Evolutionary conservation across 1,140 invertebrate species (phyloP).

Genomic region (Nasonia giraulti): DNA sequence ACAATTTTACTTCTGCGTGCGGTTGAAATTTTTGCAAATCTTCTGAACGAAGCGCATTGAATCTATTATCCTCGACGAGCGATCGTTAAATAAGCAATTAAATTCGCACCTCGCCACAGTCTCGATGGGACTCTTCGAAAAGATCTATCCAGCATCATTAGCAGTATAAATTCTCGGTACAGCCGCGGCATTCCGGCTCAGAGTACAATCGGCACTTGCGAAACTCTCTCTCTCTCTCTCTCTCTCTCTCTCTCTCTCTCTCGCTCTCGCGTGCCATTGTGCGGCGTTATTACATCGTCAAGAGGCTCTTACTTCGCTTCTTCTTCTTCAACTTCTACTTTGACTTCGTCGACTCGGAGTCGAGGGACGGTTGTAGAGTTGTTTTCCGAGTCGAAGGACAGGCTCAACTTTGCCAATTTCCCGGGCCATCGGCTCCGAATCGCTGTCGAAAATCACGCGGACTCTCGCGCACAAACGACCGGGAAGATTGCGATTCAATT

Average conservation of each 20-base stretch:
- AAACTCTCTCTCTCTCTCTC: not conserved
- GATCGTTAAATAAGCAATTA: not conserved
- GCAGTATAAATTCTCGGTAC: not conserved
- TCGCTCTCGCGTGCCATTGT: not conserved
- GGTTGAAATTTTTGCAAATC: too few species aligned
- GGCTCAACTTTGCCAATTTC: constrained; percentile 31
- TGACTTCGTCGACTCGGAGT: not conserved
- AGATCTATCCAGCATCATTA: not conserved
- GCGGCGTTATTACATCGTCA: not conserved
- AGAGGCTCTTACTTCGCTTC: not conserved
- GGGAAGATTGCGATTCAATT: not conserved
- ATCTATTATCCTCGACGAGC: not conserved
- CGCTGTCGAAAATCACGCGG: not conserved
- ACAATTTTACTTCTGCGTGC: not conserved
- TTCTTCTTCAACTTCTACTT: not conserved
- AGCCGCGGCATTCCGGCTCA: not conserved
- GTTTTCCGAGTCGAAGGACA: not conserved
- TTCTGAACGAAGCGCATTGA: not conserved
- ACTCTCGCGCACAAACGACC: not conserved
- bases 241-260: not conserved
- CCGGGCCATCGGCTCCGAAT: not conserved
- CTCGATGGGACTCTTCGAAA: too few species aligned
- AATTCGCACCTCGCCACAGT: not conserved
- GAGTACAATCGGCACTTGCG: not conserved
- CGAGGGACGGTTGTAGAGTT: not conserved